Conservation (phyloP, 2,888 invertebrate species). For the Himalopsyche tibetana region DNA sequence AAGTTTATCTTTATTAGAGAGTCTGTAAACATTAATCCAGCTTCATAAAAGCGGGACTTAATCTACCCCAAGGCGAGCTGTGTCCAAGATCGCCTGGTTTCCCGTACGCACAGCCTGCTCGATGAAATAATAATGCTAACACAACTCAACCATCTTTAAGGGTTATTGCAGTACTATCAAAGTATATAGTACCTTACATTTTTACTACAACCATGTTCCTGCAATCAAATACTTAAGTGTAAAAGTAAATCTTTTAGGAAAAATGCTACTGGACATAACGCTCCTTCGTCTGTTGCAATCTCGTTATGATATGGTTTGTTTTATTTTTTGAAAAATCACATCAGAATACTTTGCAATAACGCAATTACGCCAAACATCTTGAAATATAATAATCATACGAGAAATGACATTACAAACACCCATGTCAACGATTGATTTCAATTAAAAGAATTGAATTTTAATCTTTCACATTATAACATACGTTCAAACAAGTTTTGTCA, state of each 20-base stretch:
- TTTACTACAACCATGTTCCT: not conserved
- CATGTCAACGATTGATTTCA: too few species aligned
- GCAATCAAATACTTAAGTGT: not conserved
- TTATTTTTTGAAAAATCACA: too few species aligned
- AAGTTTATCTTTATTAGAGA: slow-evolving; percentile 13
- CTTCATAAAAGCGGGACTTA: not conserved
- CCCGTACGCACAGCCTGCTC: not conserved
- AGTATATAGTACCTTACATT: not conserved
- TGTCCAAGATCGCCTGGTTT: not conserved
- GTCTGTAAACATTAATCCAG: slow-evolving; percentile 32
- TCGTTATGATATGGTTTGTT: too few species aligned
- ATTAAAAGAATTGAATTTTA: too few species aligned
- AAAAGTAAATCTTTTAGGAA: not conserved
- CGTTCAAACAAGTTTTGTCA: too few species aligned
- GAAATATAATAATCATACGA: too few species aligned
- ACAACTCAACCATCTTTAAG: not conserved
- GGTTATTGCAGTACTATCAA: not conserved
- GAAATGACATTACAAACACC: too few species aligned
- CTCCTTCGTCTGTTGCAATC: too few species aligned
- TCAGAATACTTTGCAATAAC: too few species aligned
- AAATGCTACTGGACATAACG: not conserved
- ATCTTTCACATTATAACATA: too few species aligned
- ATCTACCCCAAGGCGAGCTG: slow-evolving; percentile 16
- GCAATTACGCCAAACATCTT: too few species aligned
- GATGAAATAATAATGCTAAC: slow-evolving; percentile 3